These are phyloP conservation scores for Pogonomyrmex barbatus DNA, from an alignment of 1,140 invertebrate species.

Conservation along the genomic window DNA sequence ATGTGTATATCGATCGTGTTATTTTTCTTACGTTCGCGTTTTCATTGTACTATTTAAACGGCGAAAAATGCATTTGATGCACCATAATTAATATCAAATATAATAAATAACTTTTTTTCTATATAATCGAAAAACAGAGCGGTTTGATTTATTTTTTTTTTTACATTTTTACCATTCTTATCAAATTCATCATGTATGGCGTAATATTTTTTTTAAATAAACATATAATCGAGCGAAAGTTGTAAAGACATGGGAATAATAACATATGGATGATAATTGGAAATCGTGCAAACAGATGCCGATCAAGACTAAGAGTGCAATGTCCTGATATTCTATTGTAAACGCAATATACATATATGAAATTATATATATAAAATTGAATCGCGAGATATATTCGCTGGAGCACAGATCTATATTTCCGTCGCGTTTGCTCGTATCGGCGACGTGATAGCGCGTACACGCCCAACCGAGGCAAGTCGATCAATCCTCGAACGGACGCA, in stretches of 20 bases:
- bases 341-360: slow-evolving; percentile 14
- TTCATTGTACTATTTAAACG: background rate
- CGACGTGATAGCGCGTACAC: slow-evolving; percentile 55
- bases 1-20: slow-evolving; percentile 48
- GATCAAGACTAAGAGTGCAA: slow-evolving; percentile 20
- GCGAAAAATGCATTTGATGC: background rate
- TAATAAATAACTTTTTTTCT: background rate
- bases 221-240: background rate
- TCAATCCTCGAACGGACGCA: slow-evolving; percentile 58
- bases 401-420: slow-evolving; percentile 33
- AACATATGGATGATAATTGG: background rate
- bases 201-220: background rate
- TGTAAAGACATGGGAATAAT: too few species aligned
- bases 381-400: slow-evolving; percentile 30
- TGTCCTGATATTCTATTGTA: background rate
- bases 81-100: too few species aligned
- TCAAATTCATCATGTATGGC: background rate
- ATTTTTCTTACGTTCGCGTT: slow-evolving; percentile 1
- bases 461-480: slow-evolving; percentile 52
- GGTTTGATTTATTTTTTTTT: background rate
- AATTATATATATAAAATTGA: background rate
- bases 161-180: background rate
- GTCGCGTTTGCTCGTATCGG: slow-evolving; percentile 27
- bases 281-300: background rate
- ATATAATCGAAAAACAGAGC: background rate